Base-by-base conservation (phyloP, 2,797 vertebrate genomes). In the Columba guinea region DNA sequence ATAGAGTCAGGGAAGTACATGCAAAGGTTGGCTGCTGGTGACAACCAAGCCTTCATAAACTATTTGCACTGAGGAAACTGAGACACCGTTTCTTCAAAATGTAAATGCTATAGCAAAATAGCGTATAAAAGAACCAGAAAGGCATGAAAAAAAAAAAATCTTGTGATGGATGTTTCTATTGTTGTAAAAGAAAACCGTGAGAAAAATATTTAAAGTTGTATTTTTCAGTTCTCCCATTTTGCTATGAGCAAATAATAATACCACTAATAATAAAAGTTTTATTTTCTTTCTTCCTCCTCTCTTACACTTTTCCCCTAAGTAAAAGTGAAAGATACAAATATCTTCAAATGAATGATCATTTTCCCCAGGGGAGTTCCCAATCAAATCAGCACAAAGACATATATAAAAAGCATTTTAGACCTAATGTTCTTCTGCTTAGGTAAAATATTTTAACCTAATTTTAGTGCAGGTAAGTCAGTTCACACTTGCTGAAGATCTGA, bases 291-390 rank as follows among this genome's bases (percentile, higher is more conserved):
- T 34, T 30, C 44, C 20, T 69, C 87, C 35, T 89, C 48, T 63
- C 56, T 74, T 30, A 34, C 4, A 79, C 7, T 58, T 60, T 89
- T 70, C 49, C 64, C 21, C 21, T 56, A 85, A 83, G 56, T 56
- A 84, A 82, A 93, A 95, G 26, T 44, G 56, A 94, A 28, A 94
- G 18, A 67, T 27, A 67, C 2, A 1, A 77, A 13, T 68, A 83
- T 52, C 68, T 80, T 70, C 93, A 89, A 96, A 87, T 76, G 67
- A 94, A 87, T 65, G 13, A 90, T 53, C n/a, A 85, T 70, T 85
- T 90, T 92, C 28, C 49, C 49, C 35, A 89, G 56, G 53, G 89
- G 64, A 91, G 68, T 64, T 93, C 64, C 84, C 53, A 84, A 91
- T 94, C 87, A 94, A 96, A 91, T 91, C 30, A 93, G 37, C 27